Evolutionary conservation across 2,888 invertebrate genomes (phyloP).

Genomic region (Drosophila cognata): DNA sequence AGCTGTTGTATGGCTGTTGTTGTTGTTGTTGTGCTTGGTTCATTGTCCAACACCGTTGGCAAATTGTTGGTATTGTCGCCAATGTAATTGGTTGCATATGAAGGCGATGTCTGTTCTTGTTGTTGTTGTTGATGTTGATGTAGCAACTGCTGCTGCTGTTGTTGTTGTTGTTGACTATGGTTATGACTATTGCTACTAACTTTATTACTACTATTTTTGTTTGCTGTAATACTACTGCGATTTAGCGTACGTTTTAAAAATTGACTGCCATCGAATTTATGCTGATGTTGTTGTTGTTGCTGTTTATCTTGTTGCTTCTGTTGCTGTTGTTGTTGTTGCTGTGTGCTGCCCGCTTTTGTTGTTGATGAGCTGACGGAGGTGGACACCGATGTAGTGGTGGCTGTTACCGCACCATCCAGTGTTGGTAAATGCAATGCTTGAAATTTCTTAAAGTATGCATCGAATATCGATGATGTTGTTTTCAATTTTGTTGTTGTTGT

Average conservation of each 20-base stretch:
- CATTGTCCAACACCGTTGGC: constrained; percentile 74
- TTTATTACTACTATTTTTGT: constrained; percentile 71
- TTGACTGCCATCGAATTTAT: constrained; percentile 69
- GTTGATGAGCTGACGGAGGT: constrained; percentile 59
- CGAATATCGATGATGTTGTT: constrained; percentile 78
- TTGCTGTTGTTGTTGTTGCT: constrained; percentile 40
- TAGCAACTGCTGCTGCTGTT: constrained; percentile 33
- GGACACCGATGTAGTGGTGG: constrained; percentile 64
- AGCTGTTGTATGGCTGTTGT: constrained; percentile 34
- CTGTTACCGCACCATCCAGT: constrained; percentile 65
- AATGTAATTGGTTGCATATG: constrained; percentile 86
- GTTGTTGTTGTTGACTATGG: constrained; percentile 56
- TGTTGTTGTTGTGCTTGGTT: constrained; percentile 55
- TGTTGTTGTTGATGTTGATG: constrained; percentile 42
- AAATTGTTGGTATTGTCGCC: constrained; percentile 84
- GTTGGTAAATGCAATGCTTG: constrained; percentile 75
- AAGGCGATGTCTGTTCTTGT: constrained; percentile 68
- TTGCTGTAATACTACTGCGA: constrained; percentile 70
- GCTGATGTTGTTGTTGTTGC: constrained; percentile 42
- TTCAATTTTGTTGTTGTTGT: constrained; percentile 48
- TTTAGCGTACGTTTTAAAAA: constrained; percentile 83
- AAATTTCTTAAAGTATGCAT: constrained; percentile 84
- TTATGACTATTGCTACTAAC: constrained; percentile 64
- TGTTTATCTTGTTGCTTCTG: constrained; percentile 26
- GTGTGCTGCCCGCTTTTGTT: constrained; percentile 36